Base-by-base conservation (phyloP, 2,888 invertebrate genomes). In the Drosophila infuscata region DNA sequence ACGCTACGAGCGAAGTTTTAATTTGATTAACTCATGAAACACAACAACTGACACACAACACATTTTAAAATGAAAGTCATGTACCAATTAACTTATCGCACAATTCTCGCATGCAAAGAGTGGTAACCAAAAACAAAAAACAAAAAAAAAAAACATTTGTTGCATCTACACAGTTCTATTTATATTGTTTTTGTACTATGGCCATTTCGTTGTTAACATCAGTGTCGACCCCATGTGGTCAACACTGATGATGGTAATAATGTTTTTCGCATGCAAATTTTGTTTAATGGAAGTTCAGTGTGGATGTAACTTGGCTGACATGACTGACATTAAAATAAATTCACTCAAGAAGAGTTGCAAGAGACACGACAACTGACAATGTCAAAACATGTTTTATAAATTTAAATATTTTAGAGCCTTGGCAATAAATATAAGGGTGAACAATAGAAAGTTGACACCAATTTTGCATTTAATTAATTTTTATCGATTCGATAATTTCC, bases 71-170 rank as follows among this genome's bases (percentile, higher is more conserved):
- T 43, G 20, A 25, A 59, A 36, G 2, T 4, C 4, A 38, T 15
- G 38, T 35, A 36, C 20, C 36, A 49, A 35, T 35, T 49, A 11
- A 33, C 59, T 65, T 48, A 20, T 38, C 33, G 25, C 15, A 33
- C 35, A 54, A 12, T 58, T 56, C 51, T 41, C 17, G 35, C 60
- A n/a, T 29, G 17, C 29, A 78, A 81, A 78, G 58, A 54, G 25
- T 46, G 25, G 1, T 8, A 46, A n/a, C 8, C 41, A 41, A 25
- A 17, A 38, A 8, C 7, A 46, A 46, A 46, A 46, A 15, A 41
- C 9, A n/a, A 3, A 41, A 41, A 20, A 41, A 4, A 41, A 2
- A 0, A 0, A 12, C 11, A 43, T 20, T 20, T 12, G 7, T 46
- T 51, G 62, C 57, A 60, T 51, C 52, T 48, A 7, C 33, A 36